A percentile compares a stretch with the other conserved stretches of the same genome.
These are phyloP conservation scores for Cerastoderma edule DNA, from an alignment of 2,888 invertebrate genomes.

Conservation along the genomic window DNA sequence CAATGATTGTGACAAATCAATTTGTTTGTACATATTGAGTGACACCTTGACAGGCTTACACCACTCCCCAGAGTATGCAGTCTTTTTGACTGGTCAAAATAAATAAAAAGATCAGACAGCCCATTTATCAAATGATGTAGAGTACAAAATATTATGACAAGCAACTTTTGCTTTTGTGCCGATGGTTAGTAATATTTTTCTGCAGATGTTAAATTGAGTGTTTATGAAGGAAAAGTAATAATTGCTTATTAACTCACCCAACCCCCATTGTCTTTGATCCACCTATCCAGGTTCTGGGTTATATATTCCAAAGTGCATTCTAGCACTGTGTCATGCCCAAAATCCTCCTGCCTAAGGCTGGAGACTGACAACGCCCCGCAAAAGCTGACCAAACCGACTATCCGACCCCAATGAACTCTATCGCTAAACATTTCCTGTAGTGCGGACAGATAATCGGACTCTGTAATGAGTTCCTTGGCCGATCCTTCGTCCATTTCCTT, in stretches of 20 bases:
- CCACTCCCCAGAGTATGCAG: too few relatives aligned
- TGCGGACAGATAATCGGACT: background rate
- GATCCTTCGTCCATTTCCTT: background rate
- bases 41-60: too few relatives aligned
- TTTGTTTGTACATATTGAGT: too few relatives aligned
- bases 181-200: too few relatives aligned
- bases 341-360: background rate
- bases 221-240: too few relatives aligned
- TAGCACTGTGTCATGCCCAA: background rate
- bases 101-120: too few relatives aligned
- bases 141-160: too few relatives aligned
- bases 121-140: too few relatives aligned
- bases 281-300: background rate
- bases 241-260: constrained; percentile 11
- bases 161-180: too few relatives aligned
- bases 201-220: too few relatives aligned
- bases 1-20: too few relatives aligned
- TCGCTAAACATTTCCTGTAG: background rate
- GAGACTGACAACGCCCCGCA: background rate
- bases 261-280: constrained; percentile 4
- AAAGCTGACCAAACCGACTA: background rate
- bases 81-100: too few relatives aligned
- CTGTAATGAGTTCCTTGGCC: background rate
- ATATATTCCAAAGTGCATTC: background rate
- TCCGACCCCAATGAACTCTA: constrained; percentile 7